Conservation (phyloP, 2,113 vertebrate species). For the Tragelaphus buxtoni region DNA sequence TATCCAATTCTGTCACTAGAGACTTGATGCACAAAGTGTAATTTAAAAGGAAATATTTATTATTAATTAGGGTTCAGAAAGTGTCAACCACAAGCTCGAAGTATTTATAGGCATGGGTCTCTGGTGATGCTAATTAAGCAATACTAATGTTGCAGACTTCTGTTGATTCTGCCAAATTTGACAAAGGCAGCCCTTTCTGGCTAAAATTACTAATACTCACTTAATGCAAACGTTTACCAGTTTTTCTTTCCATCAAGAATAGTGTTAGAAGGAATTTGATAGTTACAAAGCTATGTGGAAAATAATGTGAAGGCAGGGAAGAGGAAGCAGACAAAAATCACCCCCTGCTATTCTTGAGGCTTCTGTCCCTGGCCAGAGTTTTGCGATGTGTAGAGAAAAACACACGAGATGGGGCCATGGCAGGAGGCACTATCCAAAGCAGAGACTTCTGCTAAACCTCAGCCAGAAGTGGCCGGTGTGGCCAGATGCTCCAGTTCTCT, state of each 20-base stretch:
- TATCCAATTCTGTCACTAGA: neutral
- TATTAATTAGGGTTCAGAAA: conserved; percentile 35
- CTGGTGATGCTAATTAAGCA: neutral
- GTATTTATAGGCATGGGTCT: conserved; percentile 16
- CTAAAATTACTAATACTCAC: neutral
- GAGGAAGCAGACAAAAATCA: neutral
- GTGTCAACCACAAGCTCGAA: neutral
- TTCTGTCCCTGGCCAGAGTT: neutral
- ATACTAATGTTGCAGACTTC: neutral
- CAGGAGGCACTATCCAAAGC: neutral
- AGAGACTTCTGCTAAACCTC: fast-evolving
- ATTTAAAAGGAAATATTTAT: conserved; percentile 45
- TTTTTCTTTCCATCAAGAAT: neutral
- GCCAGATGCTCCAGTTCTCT: neutral
- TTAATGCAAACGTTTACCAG: conserved; percentile 8
- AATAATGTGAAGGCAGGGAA: neutral
- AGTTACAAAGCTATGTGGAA: neutral
- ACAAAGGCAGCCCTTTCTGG: neutral
- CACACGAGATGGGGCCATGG: no score
- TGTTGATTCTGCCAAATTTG: conserved; percentile 12
- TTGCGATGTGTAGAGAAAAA: neutral
- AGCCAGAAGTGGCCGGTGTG: neutral
- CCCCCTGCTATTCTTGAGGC: neutral
- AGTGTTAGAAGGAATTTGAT: neutral
- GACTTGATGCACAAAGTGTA: neutral